Evolutionary conservation across 2,797 vertebrate genomes (phyloP), one percentile per base, ranked within the genome.

Genomic region (Poecilia velifera): DNA sequence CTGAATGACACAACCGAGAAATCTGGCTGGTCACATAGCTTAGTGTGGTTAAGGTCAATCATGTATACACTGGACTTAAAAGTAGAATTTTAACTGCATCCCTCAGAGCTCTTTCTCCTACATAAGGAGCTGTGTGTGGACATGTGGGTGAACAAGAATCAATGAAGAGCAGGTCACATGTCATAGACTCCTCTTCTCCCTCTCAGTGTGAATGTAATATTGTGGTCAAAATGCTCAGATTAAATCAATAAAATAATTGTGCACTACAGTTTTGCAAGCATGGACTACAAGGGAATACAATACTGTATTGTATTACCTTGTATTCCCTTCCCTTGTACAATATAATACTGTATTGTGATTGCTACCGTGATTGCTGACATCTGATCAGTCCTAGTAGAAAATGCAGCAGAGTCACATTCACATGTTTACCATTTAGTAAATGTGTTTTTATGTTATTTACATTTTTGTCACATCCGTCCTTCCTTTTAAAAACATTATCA

Each of bases 401-500:
- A 72, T 46, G 28, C 13, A 47, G 6, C 18, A 12, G 14, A 39
- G 13, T 9, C 36, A 62, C 14, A 43, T 43, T 45, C 83, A 84
- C 71, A 84, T 88, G 73, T 85, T 86, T 74, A 81, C 64, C 78
- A 84, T 88, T 93, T 84, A 90, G 91, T 82, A 41, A 68, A 39
- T 89, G 86, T 82, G 47, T 66, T 20, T 22, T 36, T 41, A 43
- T 20, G 41, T n/a, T 46, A 47, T 25, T 70, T 14, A 12, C 53
- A 43, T 6, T 10, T 20, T 31, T 28, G 28, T 68, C 55, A 34
- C 5, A 45, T 22, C 4, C 7, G 3, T 49, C 20, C 9, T 22
- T 16, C 49, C 22, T 39, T n/a, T 53, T 31, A 74, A 41, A 59
- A 47, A 31, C 43, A 20, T 6, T 18, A 3, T 57, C 68, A 57